Evolutionary conservation across 2,797 vertebrate genomes (phyloP).

Genomic region (Serranus cabrilla): DNA sequence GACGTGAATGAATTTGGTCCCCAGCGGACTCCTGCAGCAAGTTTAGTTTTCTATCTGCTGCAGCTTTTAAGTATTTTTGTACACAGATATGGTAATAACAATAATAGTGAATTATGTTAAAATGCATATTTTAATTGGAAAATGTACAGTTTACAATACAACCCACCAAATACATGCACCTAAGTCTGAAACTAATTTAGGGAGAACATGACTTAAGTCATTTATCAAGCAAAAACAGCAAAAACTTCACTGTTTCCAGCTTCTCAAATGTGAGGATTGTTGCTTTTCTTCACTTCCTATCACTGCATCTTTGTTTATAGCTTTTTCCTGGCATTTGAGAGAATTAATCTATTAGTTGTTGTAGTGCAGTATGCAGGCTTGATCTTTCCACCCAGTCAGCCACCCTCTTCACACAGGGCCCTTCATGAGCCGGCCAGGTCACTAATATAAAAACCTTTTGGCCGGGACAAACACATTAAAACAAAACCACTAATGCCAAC

Average conservation of each 20-base stretch:
- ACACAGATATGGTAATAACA: too few relatives aligned
- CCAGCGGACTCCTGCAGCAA: too few relatives aligned
- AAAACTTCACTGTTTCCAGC: background rate
- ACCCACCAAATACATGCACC: too few relatives aligned
- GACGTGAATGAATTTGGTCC: too few relatives aligned
- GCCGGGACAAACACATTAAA: background rate
- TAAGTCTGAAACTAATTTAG: too few relatives aligned
- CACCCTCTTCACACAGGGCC: background rate
- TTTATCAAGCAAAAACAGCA: background rate
- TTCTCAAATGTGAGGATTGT: background rate
- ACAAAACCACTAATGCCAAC: background rate
- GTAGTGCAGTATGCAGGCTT: background rate
- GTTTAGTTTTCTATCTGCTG: too few relatives aligned
- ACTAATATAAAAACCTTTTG: constrained; percentile 3
- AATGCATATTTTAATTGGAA: too few relatives aligned
- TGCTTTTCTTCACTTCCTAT: background rate
- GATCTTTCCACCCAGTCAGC: constrained; percentile 3
- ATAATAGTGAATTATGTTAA: too few relatives aligned
- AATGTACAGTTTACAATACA: too few relatives aligned
- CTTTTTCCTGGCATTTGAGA: background rate
- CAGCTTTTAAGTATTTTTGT: too few relatives aligned
- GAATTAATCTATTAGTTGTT: background rate
- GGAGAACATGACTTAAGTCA: background rate
- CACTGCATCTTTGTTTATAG: background rate
- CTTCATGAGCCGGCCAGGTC: constrained; percentile 17